Percentiles rank a stretch among this genome's conserved stretches.
Conservation (phyloP, 2,113 vertebrate genomes). For the Crypturellus undulatus region DNA sequence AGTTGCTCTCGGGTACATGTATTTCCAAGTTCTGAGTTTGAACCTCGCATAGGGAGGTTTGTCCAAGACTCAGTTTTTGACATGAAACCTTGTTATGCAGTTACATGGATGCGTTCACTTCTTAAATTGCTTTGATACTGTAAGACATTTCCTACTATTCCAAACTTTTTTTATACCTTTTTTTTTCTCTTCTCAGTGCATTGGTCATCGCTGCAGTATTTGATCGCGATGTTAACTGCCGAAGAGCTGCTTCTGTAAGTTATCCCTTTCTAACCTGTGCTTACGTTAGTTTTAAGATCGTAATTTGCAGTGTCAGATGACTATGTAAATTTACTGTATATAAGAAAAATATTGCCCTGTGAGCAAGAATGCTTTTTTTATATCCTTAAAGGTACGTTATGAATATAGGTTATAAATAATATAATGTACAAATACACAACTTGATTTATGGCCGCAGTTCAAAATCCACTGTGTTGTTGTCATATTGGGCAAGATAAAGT, state of each 20-base stretch:
- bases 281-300: neutral
- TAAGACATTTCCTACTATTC: neutral
- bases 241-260: constrained; percentile 92
- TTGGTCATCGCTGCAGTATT: constrained; percentile 88
- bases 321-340: neutral
- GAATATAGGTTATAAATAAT: neutral
- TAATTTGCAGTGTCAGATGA: neutral
- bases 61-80: neutral
- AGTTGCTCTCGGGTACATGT: constrained; percentile 8
- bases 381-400: neutral
- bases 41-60: neutral
- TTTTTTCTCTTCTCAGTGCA: constrained; percentile 76
- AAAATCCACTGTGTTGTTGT: neutral
- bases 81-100: neutral
- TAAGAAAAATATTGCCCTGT: neutral
- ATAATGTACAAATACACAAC: neutral
- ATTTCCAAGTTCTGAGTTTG: neutral
- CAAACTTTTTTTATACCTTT: neutral
- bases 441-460: neutral
- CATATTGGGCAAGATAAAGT: neutral
- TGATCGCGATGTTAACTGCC: constrained; percentile 89
- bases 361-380: neutral
- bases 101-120: neutral
- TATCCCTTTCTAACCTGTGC: neutral
- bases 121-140: neutral